A percentile compares a stretch with the other conserved stretches of the same genome.
Evolutionary conservation across 1,140 invertebrate species (phyloP).

Genomic region (Diabrotica virgifera): DNA sequence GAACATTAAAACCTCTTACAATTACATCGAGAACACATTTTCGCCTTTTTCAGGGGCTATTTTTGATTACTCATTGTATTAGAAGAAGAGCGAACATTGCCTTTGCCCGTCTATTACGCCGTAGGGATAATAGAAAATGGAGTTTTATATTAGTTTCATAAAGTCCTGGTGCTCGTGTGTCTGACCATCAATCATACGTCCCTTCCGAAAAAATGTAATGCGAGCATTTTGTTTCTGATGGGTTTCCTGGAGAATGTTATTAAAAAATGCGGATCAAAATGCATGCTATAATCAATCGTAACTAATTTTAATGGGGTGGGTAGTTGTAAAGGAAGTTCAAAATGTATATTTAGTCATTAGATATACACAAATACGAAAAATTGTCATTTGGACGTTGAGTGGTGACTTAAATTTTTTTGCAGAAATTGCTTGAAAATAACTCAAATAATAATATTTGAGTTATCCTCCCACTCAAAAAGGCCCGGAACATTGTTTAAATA

Average conservation of each 20-base stretch:
- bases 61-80: conserved; percentile 21
- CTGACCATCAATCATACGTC: conserved; percentile 11
- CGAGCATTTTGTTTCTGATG: neutral
- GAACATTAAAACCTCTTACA: neutral
- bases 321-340: too few species aligned
- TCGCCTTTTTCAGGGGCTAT: conserved; percentile 11
- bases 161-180: conserved; percentile 4
- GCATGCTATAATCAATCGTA: too few species aligned
- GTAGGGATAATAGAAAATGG: conserved; percentile 18
- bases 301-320: too few species aligned
- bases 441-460: too few species aligned
- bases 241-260: neutral
- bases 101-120: conserved; percentile 15
- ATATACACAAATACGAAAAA: too few species aligned
- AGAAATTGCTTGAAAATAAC: too few species aligned
- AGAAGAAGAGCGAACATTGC: neutral
- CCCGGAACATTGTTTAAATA: too few species aligned
- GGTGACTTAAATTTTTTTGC: too few species aligned
- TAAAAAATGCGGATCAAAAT: neutral
- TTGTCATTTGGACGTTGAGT: too few species aligned
- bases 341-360: too few species aligned
- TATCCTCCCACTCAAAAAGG: too few species aligned
- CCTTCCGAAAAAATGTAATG: conserved; percentile 1
- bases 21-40: conserved; percentile 4
- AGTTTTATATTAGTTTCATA: conserved; percentile 22